Evolutionary conservation across 2,113 vertebrate species (phyloP), one percentile per base, ranked within the genome.

Genomic region (Chiloscyllium plagiosum): DNA sequence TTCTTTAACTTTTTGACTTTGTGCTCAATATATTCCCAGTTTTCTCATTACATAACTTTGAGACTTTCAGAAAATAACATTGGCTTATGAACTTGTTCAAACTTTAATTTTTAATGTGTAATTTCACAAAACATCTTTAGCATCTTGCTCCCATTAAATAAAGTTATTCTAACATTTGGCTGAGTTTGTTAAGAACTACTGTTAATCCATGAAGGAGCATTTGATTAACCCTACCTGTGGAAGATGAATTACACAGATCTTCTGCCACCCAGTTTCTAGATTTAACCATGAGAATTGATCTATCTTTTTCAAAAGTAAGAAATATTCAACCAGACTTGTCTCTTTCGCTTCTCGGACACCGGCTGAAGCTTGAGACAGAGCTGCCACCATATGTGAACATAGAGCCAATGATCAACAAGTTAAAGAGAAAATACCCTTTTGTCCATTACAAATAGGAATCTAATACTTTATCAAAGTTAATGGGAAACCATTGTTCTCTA

Each of bases 1-100:
- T 95, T 95, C 24, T 33, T 76, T 66, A 70, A 95, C 94, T 72
- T 95, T 95, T 70, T 50, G 94, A 95, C 37, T 29, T 72, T 95
- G 42, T 95, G 69, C 68, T 50, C 66, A 20, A 15, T 52, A 76
- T 47, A 33, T 52, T 29, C 24, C 37, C 24, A 33, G 13, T 95
- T 95, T 95, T 17, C 24, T 50, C 1, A 42, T 95, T 76, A 7
- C 50, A 52, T 52, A 76, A 2, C 47, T 29, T 29, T 76, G 42
- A 95, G 2, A 29, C n/a, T 95, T 52, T 29, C 93, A 72, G 66
- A 94, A 94, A 52, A 72, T 37, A 37, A 17, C 37, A 61, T 19
- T 15, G 22, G 89, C 7, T 93, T n/a, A 66, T 56, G 86, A 61
- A 52, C 85, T 87, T 52, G 13, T 33, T 26, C 33, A 89, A 89